Evolutionary conservation across 2,113 vertebrate genomes (phyloP).

Genomic region (Phodopus roborovskii): DNA sequence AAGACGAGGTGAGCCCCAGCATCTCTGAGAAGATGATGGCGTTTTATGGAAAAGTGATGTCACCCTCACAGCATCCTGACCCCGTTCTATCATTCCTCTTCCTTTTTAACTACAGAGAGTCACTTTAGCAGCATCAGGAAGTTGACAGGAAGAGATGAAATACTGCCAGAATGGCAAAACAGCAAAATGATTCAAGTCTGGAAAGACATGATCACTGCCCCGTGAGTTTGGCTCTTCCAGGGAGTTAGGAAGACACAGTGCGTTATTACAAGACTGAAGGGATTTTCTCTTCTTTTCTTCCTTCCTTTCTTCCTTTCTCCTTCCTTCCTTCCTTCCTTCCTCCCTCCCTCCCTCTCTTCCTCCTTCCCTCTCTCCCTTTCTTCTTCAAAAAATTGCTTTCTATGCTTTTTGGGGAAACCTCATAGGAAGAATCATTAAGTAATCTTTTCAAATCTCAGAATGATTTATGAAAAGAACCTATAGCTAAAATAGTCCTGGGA

Average conservation of each 20-base stretch:
- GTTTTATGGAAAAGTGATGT: too few species aligned
- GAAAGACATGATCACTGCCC: fast-evolving
- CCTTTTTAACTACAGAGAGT: neutral
- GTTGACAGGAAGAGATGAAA: fast-evolving
- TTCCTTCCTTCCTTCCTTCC: too few species aligned
- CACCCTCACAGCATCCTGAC: fast-evolving
- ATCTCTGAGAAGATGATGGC: too few species aligned
- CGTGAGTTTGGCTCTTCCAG: fast-evolving
- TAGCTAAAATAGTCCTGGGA: neutral
- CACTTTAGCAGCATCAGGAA: neutral
- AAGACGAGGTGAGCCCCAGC: too few species aligned
- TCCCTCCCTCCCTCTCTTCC: too few species aligned
- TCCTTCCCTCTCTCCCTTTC: neutral
- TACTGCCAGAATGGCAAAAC: fast-evolving
- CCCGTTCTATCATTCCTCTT: fast-evolving
- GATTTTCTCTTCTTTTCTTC: neutral
- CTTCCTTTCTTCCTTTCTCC: too few species aligned
- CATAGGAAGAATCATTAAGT: neutral
- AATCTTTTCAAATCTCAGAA: neutral
- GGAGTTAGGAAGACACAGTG: fast-evolving
- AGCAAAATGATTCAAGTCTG: fast-evolving
- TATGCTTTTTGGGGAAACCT: neutral
- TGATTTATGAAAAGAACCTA: neutral
- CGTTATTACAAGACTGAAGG: fast-evolving
- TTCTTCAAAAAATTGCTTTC: neutral